Evolutionary conservation across 92 coral and sea anemone genomes (phyloP).

Genomic region (Virgularia gustaviana): DNA sequence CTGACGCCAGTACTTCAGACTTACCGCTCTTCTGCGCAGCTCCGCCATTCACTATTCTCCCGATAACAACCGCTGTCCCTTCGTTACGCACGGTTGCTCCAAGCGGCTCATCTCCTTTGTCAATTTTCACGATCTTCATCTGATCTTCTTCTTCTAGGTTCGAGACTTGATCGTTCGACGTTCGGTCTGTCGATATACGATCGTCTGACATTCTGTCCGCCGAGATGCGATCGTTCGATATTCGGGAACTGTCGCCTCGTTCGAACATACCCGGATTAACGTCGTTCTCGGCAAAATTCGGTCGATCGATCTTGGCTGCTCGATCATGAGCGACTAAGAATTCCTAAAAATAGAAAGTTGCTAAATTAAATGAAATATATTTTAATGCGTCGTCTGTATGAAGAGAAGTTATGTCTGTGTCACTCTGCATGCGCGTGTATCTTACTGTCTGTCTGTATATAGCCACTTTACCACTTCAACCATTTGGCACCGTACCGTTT

Average conservation of each 20-base stretch:
- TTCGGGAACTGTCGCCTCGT: slow-evolving; percentile 20
- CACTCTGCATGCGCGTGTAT: too few relatives aligned
- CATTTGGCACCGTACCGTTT: too few relatives aligned
- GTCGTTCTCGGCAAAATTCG: slow-evolving; percentile 69
- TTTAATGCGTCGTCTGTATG: too few relatives aligned
- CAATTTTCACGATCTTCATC: slow-evolving; percentile 85
- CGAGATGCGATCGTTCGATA: slow-evolving; percentile 40
- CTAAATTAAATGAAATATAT: too few relatives aligned
- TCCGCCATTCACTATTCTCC: slow-evolving; percentile 92
- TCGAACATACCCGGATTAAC: slow-evolving; percentile 54
- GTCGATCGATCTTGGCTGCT: slow-evolving; percentile 92
- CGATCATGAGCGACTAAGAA: slow-evolving; percentile 86
- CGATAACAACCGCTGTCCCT: slow-evolving; percentile 89
- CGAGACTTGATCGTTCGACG: slow-evolving; percentile 71
- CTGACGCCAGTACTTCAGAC: too few relatives aligned
- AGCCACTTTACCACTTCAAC: too few relatives aligned
- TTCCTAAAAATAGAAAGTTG: slow-evolving; percentile 61
- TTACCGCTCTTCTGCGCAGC: slow-evolving; percentile 97
- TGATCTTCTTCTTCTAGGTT: slow-evolving; percentile 84
- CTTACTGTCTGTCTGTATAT: too few relatives aligned
- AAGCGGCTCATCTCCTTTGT: slow-evolving; percentile 87
- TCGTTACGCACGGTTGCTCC: slow-evolving; percentile 98
- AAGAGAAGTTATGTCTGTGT: too few relatives aligned
- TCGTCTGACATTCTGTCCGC: too few relatives aligned
- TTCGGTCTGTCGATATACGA: slow-evolving; percentile 37